phyloP scores from a whole-genome alignment of 2,888 invertebrate genomes.

The Arenicola marina region DNA sequence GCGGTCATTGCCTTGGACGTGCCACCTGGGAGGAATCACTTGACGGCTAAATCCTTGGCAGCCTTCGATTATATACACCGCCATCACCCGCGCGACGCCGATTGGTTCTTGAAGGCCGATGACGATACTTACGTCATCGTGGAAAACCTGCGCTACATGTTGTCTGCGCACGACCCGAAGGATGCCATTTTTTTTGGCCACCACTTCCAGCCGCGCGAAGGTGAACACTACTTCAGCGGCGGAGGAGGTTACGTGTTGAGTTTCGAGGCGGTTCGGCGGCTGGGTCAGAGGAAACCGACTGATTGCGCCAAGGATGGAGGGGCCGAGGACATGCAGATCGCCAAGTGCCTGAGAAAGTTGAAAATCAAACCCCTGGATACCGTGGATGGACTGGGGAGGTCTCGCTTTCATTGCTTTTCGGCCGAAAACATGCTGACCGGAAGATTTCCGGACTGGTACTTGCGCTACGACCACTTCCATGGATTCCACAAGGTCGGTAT shows the following conservation, averaged over 20 bases:
- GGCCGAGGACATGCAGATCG: slow-evolving; percentile 51
- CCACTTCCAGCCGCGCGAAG: not conserved
- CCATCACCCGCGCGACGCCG: slow-evolving; percentile 72
- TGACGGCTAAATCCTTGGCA: slow-evolving; percentile 57
- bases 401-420: not conserved
- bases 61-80: slow-evolving; percentile 87
- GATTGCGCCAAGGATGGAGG: slow-evolving; percentile 40
- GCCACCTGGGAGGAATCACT: not conserved
- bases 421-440: not conserved
- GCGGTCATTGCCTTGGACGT: not conserved
- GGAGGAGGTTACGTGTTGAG: slow-evolving; percentile 9
- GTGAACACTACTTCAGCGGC: slow-evolving; percentile 4
- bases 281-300: not conserved
- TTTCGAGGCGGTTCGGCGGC: slow-evolving; percentile 1
- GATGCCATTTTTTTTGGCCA: slow-evolving; percentile 8
- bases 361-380: slow-evolving; percentile 46
- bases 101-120: not conserved
- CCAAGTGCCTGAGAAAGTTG: slow-evolving; percentile 46
- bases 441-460: not conserved
- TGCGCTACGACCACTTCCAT: not conserved
- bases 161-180: not conserved
- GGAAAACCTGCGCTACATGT: slow-evolving; percentile 71
- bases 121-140: slow-evolving; percentile 90
- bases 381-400: slow-evolving; percentile 33
- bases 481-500: too few species aligned